Evolutionary conservation across 2,113 vertebrate species (phyloP).

Genomic region (Pseudonaja textilis): DNA sequence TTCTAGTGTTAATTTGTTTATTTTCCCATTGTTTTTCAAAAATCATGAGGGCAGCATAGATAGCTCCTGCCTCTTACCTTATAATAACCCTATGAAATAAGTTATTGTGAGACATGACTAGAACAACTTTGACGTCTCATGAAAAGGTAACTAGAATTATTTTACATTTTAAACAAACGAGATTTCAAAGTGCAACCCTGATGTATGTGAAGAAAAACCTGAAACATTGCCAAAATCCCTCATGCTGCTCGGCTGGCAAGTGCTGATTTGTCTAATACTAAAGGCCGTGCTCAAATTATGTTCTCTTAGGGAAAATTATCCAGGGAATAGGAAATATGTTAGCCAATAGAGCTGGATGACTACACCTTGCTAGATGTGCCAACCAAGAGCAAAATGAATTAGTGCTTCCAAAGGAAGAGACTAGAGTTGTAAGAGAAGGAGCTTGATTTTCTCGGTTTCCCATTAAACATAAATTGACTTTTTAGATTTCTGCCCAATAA

Average conservation of each 20-base stretch:
- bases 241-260: neutral
- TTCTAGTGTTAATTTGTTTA: neutral
- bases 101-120: neutral
- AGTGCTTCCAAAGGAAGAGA: neutral
- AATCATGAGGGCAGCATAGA: neutral
- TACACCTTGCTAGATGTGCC: neutral
- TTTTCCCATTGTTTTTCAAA: neutral
- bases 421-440: neutral
- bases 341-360: neutral
- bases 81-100: neutral
- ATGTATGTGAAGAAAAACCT: neutral
- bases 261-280: neutral
- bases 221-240: neutral
- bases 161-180: neutral
- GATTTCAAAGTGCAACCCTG: neutral
- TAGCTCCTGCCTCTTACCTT: neutral
- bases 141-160: neutral
- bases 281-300: neutral
- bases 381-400: neutral
- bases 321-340: neutral
- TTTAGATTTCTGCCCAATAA: constrained; percentile 2
- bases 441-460: neutral
- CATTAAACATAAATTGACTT: neutral
- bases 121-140: neutral
- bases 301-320: neutral